A percentile compares a stretch with the other conserved stretches of the same genome.
Evolutionary conservation across 92 coral and sea anemone species (phyloP).

Genomic region (Virgularia gustaviana): DNA sequence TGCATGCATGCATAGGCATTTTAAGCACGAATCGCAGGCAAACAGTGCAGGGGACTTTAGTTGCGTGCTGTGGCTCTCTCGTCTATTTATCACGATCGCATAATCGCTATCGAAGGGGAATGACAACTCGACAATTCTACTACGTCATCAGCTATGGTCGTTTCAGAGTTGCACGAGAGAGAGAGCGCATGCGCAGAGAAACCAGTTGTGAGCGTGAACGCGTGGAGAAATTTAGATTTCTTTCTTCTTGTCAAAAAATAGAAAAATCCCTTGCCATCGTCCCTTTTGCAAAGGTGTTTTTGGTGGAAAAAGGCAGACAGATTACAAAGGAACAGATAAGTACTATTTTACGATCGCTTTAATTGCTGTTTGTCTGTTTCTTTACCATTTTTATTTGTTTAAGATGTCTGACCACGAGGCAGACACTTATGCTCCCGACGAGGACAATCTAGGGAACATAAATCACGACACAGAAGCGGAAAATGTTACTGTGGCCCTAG

Average conservation of each 20-base stretch:
- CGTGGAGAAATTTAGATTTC: not conserved
- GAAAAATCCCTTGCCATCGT: no score
- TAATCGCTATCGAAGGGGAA: not conserved
- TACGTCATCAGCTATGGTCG: constrained; percentile 25
- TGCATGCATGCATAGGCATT: no score
- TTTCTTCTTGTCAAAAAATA: no score
- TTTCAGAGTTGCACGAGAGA: constrained; percentile 28
- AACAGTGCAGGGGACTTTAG: not conserved
- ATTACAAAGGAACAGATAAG: no score
- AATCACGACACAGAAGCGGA: no score
- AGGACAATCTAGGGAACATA: no score
- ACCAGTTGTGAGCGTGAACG: not conserved
- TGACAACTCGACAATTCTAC: not conserved
- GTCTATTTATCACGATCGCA: no score
- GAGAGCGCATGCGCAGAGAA: not conserved
- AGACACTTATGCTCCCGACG: no score
- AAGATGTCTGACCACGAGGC: not conserved
- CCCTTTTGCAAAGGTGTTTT: no score
- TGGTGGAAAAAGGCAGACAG: no score
- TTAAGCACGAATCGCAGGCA: not conserved
- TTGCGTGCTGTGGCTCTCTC: not conserved
- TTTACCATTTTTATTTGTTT: not conserved
- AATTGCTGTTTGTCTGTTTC: not conserved
- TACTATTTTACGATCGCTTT: no score
- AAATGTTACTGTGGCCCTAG: no score